Base-by-base conservation (phyloP, 2,888 invertebrate genomes). In the Stramonita haemastoma region DNA sequence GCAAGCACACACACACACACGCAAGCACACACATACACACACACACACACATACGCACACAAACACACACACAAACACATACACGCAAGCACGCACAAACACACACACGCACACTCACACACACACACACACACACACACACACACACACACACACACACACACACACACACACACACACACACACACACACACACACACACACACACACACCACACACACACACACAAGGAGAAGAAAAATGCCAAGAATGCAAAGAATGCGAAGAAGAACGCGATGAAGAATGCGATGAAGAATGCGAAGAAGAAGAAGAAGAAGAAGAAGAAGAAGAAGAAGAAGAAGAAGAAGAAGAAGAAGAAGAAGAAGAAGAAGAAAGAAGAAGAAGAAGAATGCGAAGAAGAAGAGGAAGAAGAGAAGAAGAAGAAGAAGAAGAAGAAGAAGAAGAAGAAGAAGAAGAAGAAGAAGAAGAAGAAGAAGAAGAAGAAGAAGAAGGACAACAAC, bases 381-480 rank as follows among this genome's bases (percentile, higher is more conserved):
- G 29, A 34, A 32, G 29, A 34, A 26, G 29, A 83, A 32, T 29
- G 29, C 29, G 29, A 34, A 26, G 29, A 15, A 32, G 29, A 13
- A 5, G 29, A 22, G 83, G 29, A 17, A 19, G 29, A 83, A 46
- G 29, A 83, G 83, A 83, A 83, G 83, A 46, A 36, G 83, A 79
- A n/a, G 79, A 17, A 70, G 70, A 70, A 17, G 70, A 70, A 17
- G 70, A 73, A 2, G 73, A 73, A 2, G 73, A 56, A 34, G 83
- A 83, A 34, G 83, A 83, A 34, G 83, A 83, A 4, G 83, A 83
- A 11, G 83, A 83, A 34, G 83, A 83, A 34, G 83, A 83, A 34
- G 83, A 83, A 34, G 83, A 83, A 83, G 83, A 83, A 83, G 83
- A 83, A 83, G 83, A 83, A 83, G 83, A 83, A 5, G 83, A 83